Conservation (phyloP, 1,140 invertebrate genomes). For the Drosophila neocordata region DNA sequence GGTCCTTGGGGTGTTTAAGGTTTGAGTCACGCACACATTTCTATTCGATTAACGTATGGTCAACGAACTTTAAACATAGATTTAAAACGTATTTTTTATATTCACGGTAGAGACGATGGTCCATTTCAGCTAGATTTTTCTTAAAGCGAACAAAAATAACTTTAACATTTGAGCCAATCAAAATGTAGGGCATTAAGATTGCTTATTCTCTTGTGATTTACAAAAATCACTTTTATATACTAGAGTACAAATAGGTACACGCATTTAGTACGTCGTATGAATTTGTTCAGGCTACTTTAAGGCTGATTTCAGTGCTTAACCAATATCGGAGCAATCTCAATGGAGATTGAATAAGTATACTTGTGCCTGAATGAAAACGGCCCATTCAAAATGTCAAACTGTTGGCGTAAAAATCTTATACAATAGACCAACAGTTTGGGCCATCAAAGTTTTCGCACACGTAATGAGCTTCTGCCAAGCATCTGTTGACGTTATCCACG, state of each 20-base stretch:
- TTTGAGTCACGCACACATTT: slow-evolving; percentile 18
- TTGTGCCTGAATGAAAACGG: not conserved
- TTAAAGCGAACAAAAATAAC: not conserved
- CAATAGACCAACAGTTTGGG: slow-evolving; percentile 29
- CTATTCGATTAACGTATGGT: slow-evolving; percentile 22
- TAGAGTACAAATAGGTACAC: not conserved
- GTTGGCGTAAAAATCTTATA: slow-evolving; percentile 9
- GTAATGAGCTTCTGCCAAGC: slow-evolving; percentile 41
- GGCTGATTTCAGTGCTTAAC: slow-evolving; percentile 3
- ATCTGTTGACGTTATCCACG: slow-evolving; percentile 21
- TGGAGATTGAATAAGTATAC: slow-evolving; percentile 2
- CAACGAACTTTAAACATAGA: slow-evolving; percentile 41
- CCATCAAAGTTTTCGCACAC: slow-evolving; percentile 50
- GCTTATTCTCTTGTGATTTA: no score
- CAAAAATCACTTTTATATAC: not conserved
- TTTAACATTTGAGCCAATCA: no score
- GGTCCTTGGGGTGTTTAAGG: slow-evolving; percentile 2
- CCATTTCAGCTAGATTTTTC: not conserved
- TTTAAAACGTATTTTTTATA: slow-evolving; percentile 38
- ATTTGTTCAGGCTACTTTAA: slow-evolving; percentile 2
- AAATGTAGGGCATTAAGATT: no score
- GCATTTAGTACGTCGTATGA: not conserved
- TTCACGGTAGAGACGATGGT: not conserved
- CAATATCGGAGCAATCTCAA: not conserved
- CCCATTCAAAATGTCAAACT: slow-evolving; percentile 27